Evolutionary conservation across 2,888 invertebrate species (phyloP), one percentile per base, ranked within the genome.

Genomic region (Drosophila paramelanica): DNA sequence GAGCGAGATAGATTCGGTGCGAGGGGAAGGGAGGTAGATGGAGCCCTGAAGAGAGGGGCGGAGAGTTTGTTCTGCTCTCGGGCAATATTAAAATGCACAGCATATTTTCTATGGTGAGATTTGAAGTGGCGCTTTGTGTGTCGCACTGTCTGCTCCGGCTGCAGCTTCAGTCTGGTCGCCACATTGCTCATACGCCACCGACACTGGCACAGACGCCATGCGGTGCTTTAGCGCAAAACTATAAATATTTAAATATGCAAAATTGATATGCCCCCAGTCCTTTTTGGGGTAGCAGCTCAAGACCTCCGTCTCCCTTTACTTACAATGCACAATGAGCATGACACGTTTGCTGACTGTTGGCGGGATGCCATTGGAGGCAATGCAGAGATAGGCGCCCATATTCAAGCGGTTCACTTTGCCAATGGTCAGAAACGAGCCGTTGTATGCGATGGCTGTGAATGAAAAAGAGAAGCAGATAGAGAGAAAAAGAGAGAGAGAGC

Each of bases 271-370:
- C 57, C 49, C 76, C 67, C 50, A 47, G 58, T 36, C 45, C 43
- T 39, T 36, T 17, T 17, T 17, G 17, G 17, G 11, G 11, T 13
- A 13, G 3, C 36, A 36, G 36, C 3, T 33, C 6, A 42, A 43
- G 42, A 27, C 20, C 39, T 31, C 20, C 31, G 17, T 39, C 47
- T 55, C 57, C 51, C 73, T 81, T 81, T 92, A 94, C 96, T 95
- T 93, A 97, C 97, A 97, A 92, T 97, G 96, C 74, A 97, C 96
- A 89, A 96, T 95, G 83, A 96, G 94, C 94, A 95, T 95, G 87
- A 96, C 95, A 78, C 96, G 93, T 91, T 96, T 96, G 93, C 96
- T 96, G 90, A 96, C 96, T 61, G 96, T 95, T 51, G 96, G 96
- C 53, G 96, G 96, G 36, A 97, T 95, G 41, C 97, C 97, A 91